Evolutionary conservation across 2,888 invertebrate species (phyloP).

Genomic region (Dasysyrphus tricinctus): DNA sequence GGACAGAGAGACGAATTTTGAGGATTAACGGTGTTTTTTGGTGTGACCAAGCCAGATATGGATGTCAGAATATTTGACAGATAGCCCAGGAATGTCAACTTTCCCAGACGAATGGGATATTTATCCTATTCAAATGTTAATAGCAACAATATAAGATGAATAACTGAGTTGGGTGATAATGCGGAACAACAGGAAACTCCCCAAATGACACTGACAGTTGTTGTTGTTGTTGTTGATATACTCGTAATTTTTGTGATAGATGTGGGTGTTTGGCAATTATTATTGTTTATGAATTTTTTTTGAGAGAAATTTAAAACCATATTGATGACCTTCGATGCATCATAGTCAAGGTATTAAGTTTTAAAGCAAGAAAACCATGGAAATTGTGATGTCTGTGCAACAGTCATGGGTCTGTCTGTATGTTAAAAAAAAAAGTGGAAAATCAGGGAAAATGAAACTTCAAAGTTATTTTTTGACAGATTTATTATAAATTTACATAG

Average conservation of each 20-base stretch:
- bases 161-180: slow-evolving; percentile 49
- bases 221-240: slow-evolving; percentile 12
- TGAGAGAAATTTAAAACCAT: slow-evolving; percentile 29
- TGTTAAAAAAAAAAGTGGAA: slow-evolving; percentile 26
- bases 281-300: slow-evolving; percentile 34
- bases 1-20: slow-evolving; percentile 50
- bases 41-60: slow-evolving; percentile 22
- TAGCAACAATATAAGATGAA: slow-evolving; percentile 23
- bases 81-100: slow-evolving; percentile 53
- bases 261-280: slow-evolving; percentile 60
- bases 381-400: slow-evolving; percentile 37
- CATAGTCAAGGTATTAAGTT: slow-evolving; percentile 45
- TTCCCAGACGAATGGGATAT: slow-evolving; percentile 48
- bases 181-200: slow-evolving; percentile 47
- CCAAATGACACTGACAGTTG: slow-evolving; percentile 51
- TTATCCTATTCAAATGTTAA: slow-evolving; percentile 58
- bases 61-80: slow-evolving; percentile 56
- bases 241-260: not conserved
- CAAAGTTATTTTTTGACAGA: slow-evolving; percentile 29
- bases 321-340: slow-evolving; percentile 68
- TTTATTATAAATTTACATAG: slow-evolving; percentile 21
- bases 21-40: slow-evolving; percentile 51
- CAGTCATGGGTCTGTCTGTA: not conserved
- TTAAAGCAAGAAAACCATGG: not conserved
- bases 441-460: slow-evolving; percentile 42